Evolutionary conservation across 2,888 invertebrate species (phyloP).

Genomic region (Epinotia brunnichana): DNA sequence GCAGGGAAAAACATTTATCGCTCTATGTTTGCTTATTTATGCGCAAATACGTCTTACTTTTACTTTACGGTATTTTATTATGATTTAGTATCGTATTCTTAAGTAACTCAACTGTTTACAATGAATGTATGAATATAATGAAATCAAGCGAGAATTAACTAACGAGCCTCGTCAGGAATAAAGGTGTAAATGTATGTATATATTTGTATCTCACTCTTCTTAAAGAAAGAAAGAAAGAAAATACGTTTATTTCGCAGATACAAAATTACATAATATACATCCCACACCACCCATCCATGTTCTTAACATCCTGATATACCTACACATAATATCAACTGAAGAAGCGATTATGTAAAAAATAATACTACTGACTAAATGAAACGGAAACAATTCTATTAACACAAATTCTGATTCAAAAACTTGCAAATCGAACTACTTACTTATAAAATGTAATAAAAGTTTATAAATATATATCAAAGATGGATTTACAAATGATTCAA

Average conservation of each 20-base stretch:
- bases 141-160: neutral
- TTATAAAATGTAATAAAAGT: neutral
- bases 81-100: neutral
- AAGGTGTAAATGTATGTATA: neutral
- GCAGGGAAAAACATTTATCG: neutral
- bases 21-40: neutral
- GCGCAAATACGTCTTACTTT: neutral
- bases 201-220: too few species aligned
- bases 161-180: neutral
- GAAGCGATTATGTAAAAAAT: too few species aligned
- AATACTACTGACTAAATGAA: neutral
- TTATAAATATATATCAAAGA: neutral
- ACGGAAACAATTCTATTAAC: neutral
- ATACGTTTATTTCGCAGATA: too few species aligned
- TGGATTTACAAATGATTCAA: neutral
- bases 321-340: too few species aligned
- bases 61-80: neutral
- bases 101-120: neutral
- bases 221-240: too few species aligned
- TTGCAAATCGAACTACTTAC: neutral
- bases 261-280: too few species aligned
- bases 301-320: too few species aligned
- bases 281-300: too few species aligned
- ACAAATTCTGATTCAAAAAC: neutral
- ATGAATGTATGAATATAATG: neutral